Base-by-base conservation (phyloP, 1,140 invertebrate species). In the Amphibalanus amphitrite region DNA sequence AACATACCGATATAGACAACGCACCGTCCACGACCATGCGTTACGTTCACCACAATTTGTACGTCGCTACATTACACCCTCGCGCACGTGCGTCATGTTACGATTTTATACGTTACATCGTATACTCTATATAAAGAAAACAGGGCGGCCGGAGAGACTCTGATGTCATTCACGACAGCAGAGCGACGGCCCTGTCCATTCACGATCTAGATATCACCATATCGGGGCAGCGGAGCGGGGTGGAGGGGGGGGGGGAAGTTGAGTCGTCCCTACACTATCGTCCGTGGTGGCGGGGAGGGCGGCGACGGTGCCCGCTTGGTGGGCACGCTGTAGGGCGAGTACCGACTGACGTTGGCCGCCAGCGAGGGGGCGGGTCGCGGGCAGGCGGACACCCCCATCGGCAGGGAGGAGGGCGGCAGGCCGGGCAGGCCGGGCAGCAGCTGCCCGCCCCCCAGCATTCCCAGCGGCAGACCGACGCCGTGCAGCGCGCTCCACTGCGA, bases 401-500 rank as follows among this genome's bases (percentile, higher is more conserved):
- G 10, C 17, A 23, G 6, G 1, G 47, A 23, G 13, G 47, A 59
- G 47, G 47, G 47, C 17, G 47, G 47, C 47, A 59, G 47, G 17
- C 47, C 47, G 47, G 47, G 10, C 47, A 59, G 47, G 47, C 47
- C 47, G 13, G 47, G 47, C 47, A 59, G 47, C 47, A 59, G 47
- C 47, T 13, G 47, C 13, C 47, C 47, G 6, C 47, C 47, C 10
- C 47, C 47, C 1, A 59, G 23, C 47, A 59, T 23, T 8, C 47
- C 47, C 47, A 59, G 47, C 6, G 47, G 47, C 10, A 59, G 23
- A 20, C 47, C 72, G 6, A 79, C 71, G 13, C 78, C 77, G 68
- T 79, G 78, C 23, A 79, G 75, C 26, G 77, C 77, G 20, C 77
- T 78, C 78, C 78, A 79, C 71, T 79, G 78, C 17, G 75, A 77